phyloP scores from a whole-genome alignment of 2,888 invertebrate species.

The Cerastoderma edule region DNA sequence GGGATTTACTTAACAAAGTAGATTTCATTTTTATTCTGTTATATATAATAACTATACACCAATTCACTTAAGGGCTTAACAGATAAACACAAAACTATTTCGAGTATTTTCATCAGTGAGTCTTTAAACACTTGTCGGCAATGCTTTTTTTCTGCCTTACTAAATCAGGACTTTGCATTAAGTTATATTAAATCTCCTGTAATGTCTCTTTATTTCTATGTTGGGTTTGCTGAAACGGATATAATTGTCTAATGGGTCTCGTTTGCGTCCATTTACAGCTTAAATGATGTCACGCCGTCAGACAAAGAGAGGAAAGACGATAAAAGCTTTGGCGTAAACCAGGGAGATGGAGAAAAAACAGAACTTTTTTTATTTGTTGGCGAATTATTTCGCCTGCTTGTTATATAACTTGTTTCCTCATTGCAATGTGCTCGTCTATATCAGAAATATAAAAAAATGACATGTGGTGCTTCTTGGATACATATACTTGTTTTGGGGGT shows the following conservation, averaged over 20 bases:
- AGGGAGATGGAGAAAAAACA: slow-evolving; percentile 17
- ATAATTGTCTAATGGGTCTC: neutral
- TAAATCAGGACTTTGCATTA: neutral
- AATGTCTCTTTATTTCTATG: too few species aligned
- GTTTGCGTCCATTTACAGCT: slow-evolving; percentile 30
- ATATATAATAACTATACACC: too few species aligned
- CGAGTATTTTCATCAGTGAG: neutral
- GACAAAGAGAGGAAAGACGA: slow-evolving; percentile 39
- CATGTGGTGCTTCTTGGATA: too few species aligned
- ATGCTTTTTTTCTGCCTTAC: neutral
- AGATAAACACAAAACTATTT: neutral
- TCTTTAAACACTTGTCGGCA: neutral
- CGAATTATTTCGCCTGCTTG: slow-evolving; percentile 20
- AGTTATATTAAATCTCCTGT: too few species aligned
- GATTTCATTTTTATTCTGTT: too few species aligned
- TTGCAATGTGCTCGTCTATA: slow-evolving; percentile 17
- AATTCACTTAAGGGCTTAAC: too few species aligned
- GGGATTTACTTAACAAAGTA: too few species aligned
- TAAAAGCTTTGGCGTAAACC: slow-evolving; percentile 35
- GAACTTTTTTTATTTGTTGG: slow-evolving; percentile 25
- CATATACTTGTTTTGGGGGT: too few species aligned
- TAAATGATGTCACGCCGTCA: slow-evolving; percentile 57
- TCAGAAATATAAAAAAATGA: too few species aligned
- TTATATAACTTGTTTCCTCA: neutral
- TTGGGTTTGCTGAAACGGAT: neutral